phyloP scores from a whole-genome alignment of 1,140 invertebrate species.

The Phymastichus coffea region DNA sequence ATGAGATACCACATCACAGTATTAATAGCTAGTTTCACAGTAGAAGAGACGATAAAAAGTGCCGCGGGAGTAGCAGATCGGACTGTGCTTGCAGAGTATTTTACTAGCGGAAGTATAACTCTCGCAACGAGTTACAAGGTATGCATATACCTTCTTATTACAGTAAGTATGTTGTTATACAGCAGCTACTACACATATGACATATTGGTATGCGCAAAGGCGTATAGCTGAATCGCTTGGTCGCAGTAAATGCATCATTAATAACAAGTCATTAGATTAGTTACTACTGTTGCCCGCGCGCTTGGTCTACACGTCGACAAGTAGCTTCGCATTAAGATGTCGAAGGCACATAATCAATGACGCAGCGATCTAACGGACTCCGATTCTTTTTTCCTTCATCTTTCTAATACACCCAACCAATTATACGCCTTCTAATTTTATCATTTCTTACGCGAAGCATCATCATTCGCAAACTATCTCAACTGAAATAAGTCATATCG shows the following conservation, averaged over 20 bases:
- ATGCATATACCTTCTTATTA: background rate
- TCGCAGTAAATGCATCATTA: conserved; percentile 6
- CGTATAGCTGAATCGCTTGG: background rate
- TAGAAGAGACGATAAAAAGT: no score
- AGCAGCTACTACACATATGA: background rate
- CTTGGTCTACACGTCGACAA: no score
- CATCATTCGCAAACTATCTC: background rate
- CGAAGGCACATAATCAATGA: conserved; percentile 2
- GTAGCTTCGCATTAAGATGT: background rate
- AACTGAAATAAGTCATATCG: no score
- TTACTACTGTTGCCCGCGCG: background rate
- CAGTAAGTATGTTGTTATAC: background rate
- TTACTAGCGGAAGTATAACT: no score
- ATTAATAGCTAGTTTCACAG: no score
- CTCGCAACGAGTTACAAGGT: no score
- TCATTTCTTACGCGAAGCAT: background rate
- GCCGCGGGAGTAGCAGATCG: no score
- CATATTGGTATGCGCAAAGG: conserved; percentile 6
- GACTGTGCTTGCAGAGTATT: no score
- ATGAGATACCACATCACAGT: no score
- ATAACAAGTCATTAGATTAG: conserved; percentile 20
- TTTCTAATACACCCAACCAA: background rate
- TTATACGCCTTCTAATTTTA: background rate
- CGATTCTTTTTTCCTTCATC: background rate
- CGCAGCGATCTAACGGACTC: background rate